Base-by-base conservation (phyloP, 2,797 vertebrate genomes). In the Sparus aurata region DNA sequence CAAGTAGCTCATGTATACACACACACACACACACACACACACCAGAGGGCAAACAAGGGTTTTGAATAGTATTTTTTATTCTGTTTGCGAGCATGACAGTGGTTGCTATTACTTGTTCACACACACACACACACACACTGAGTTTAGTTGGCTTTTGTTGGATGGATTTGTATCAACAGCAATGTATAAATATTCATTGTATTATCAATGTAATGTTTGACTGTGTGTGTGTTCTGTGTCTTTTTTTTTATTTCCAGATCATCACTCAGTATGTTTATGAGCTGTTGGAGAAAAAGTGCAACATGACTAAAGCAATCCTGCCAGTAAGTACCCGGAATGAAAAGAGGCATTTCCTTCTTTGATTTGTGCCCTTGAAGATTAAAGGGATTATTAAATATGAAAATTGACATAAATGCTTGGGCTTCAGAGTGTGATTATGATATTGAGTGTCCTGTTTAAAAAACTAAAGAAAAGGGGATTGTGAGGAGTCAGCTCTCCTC, bases 261-360 rank as follows among this genome's bases (percentile, higher is more conserved):
- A 97, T 99, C 95, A 99, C 98, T 73, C 96, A 97, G 82, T 96
- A 97, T 87, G 94, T 99, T 87, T 99, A 99, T 86, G 96, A 98
- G 83, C 95, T 97, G 82, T 90, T 99, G 94, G 96, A 98, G 92
- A 96, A 96, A 38, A 96, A 97, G 88, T 99, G 97, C 94, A 96
- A 96, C 92, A 96, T 99, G 96, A 97, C 95, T 90, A 99, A 97
- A 96, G 94, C 96, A 86, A 96, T 95, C 88, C 93, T 99, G 65
- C 98, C 98, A 75, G 98, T 99, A 96, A 98, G 98, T 97, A 93
- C 72, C 80, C 65, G 22, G 59, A 85, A 65, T 86, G 78, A 90
- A 87, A 84, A 77, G 72, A 88, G 52, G 73, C 59, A 79, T 88
- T 89, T 80, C 80, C 60, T 68, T 86, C 75, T 92, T 89, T 91